phyloP scores from a whole-genome alignment of 2,888 invertebrate species.

The Pharmacophagus antenor region DNA sequence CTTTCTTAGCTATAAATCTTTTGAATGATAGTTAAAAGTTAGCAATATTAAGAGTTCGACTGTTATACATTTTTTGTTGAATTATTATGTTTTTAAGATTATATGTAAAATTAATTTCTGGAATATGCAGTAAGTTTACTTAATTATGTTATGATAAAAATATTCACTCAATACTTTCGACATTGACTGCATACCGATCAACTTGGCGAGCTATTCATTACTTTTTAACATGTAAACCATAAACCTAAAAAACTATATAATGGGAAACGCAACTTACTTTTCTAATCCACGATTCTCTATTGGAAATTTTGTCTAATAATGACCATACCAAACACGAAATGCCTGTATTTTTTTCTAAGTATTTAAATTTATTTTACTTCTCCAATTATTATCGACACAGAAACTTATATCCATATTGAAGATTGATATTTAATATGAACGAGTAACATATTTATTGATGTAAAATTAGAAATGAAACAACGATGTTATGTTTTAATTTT shows the following conservation, averaged over 20 bases:
- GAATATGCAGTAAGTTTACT: background rate
- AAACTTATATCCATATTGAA: no score
- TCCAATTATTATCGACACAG: no score
- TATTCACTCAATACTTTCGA: slow-evolving; percentile 21
- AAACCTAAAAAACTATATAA: slow-evolving; percentile 40
- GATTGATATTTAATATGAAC: no score
- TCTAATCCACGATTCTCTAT: slow-evolving; percentile 5
- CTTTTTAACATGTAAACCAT: slow-evolving; percentile 52
- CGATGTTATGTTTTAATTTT: background rate
- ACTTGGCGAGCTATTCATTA: slow-evolving; percentile 45
- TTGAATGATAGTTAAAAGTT: no score
- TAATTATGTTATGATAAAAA: background rate
- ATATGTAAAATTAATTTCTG: background rate
- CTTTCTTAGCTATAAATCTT: no score
- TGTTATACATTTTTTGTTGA: no score
- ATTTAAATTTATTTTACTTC: background rate
- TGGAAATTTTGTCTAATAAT: background rate
- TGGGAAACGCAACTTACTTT: slow-evolving; percentile 26
- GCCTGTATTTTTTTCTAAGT: background rate
- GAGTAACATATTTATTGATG: no score
- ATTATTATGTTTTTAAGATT: background rate
- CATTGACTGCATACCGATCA: slow-evolving; percentile 49
- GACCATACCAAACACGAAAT: no score
- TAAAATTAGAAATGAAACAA: no score
- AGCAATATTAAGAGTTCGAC: no score